Evolutionary conservation across 2,113 vertebrate species (phyloP).

Genomic region (Tonatia bakeri): DNA sequence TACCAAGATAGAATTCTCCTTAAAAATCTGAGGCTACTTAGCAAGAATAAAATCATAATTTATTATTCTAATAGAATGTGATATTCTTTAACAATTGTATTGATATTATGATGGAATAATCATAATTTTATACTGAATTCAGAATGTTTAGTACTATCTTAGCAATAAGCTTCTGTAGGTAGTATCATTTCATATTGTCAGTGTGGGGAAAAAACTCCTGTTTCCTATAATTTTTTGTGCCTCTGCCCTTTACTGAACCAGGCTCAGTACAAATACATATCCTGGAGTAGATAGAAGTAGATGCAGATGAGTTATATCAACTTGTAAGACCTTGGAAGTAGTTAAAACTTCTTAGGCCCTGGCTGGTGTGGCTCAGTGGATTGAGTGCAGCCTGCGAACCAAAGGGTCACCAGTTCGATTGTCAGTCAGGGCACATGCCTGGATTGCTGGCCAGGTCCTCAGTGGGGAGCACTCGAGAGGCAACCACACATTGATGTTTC

Average conservation of each 20-base stretch:
- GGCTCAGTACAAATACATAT: neutral
- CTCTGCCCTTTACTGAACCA: neutral
- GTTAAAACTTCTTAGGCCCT: neutral
- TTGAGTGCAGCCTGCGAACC: too few relatives aligned
- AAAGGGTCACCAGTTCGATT: too few relatives aligned
- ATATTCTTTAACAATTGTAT: neutral
- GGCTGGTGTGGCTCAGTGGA: too few relatives aligned
- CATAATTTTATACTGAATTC: neutral
- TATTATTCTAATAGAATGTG: neutral
- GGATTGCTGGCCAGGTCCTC: too few relatives aligned
- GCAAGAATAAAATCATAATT: neutral
- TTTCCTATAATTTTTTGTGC: neutral
- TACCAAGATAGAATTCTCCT: neutral
- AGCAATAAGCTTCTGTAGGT: neutral
- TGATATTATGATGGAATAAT: slow-evolving; percentile 1
- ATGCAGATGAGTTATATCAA: neutral
- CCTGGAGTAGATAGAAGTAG: neutral
- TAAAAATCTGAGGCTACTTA: neutral
- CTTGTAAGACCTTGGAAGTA: neutral
- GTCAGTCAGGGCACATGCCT: too few relatives aligned
- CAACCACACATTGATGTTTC: too few relatives aligned
- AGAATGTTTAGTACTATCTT: neutral
- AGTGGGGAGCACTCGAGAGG: too few relatives aligned
- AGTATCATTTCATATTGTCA: neutral
- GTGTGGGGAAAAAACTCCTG: neutral